Conservation (phyloP, 1,140 invertebrate species). For the Brachionus plicatilis region DNA sequence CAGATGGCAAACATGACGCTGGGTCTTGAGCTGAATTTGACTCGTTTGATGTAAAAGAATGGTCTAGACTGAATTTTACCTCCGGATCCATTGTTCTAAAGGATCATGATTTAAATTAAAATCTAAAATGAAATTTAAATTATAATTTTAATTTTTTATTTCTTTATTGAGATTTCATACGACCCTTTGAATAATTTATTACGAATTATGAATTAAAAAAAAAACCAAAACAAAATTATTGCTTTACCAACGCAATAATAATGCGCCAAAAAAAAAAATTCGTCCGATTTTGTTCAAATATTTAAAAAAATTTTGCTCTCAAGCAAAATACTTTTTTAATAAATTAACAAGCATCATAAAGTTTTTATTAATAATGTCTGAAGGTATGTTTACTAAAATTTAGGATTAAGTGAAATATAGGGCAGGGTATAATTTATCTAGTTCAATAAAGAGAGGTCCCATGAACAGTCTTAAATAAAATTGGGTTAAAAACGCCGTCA, state of each 20-base stretch:
- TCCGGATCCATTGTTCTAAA: not conserved
- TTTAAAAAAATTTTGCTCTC: not conserved
- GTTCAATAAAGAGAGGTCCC: not conserved
- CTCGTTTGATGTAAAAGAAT: not conserved
- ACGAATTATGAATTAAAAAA: not conserved
- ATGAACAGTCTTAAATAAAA: not conserved
- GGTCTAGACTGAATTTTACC: not conserved
- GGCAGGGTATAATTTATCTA: not conserved
- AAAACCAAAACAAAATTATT: not conserved
- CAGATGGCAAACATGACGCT: not conserved
- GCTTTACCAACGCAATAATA: not conserved
- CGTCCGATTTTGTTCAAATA: not conserved
- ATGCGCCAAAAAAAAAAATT: not conserved
- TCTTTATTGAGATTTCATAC: not conserved
- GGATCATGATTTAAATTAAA: not conserved
- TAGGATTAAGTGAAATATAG: not conserved
- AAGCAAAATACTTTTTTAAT: not conserved
- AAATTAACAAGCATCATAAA: not conserved
- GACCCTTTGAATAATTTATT: slow-evolving; percentile 22
- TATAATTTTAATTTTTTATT: not conserved
- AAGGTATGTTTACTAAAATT: not conserved
- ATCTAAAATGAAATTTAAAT: not conserved
- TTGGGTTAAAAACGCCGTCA: not conserved
- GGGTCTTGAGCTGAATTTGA: not conserved
- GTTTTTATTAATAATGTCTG: not conserved